phyloP scores from a whole-genome alignment of 1,140 invertebrate genomes.

The Trissolcus basalis region DNA sequence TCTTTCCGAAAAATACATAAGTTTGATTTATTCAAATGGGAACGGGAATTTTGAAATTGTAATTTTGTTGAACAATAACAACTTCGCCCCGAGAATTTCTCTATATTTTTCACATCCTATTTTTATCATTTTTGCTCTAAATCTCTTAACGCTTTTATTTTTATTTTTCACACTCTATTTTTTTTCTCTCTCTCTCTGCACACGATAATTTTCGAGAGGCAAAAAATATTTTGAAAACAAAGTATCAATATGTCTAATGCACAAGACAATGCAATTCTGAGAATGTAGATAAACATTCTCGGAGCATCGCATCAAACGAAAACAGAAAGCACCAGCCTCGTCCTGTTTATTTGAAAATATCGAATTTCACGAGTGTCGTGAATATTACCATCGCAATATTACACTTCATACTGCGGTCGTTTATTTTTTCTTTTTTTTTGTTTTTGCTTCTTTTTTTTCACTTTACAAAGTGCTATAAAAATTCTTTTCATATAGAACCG shows the following conservation, averaged over 20 bases:
- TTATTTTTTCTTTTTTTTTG: not conserved
- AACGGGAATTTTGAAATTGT: constrained; percentile 14
- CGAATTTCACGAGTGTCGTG: constrained; percentile 15
- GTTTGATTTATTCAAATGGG: constrained; percentile 38
- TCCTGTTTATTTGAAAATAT: constrained; percentile 27
- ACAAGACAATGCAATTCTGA: constrained; percentile 1
- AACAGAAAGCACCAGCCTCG: constrained; percentile 4
- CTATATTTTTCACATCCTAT: too few species aligned
- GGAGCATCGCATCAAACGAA: constrained; percentile 15
- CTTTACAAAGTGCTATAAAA: too few species aligned
- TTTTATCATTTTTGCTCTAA: too few species aligned
- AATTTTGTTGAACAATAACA: constrained; percentile 32
- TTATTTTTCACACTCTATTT: too few species aligned
- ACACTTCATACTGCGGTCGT: constrained; percentile 9
- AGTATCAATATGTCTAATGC: constrained; percentile 6
- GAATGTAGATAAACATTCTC: constrained; percentile 20
- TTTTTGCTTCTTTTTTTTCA: too few species aligned
- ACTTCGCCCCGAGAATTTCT: too few species aligned
- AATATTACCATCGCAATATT: constrained; percentile 16
- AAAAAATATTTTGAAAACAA: not conserved
- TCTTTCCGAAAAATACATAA: constrained; percentile 38
- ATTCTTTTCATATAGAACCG: too few species aligned
- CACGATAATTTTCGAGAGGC: too few species aligned
- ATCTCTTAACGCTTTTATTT: too few species aligned
- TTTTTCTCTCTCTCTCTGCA: too few species aligned